Base-by-base conservation (phyloP, 2,113 vertebrate species). In the Grammomys surdaster region DNA sequence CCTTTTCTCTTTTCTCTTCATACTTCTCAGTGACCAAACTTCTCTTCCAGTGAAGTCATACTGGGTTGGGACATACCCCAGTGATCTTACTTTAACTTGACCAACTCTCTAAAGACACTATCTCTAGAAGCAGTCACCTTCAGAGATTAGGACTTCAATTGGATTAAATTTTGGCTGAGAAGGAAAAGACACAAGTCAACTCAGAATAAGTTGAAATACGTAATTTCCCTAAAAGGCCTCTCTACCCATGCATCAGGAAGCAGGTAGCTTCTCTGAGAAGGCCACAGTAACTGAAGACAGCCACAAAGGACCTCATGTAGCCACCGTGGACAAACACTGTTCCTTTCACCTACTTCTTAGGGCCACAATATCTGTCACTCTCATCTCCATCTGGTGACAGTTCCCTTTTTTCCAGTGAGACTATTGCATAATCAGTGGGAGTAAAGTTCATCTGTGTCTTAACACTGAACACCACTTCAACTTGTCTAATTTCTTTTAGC, bases 81-180 rank as follows among this genome's bases (percentile, higher is more conserved):
- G 60, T 19, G 51, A 80, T 36, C 48, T 89, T 67, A 60, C 4
- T 93, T 94, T 65, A 95, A 92, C 58, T 77, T 81, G 33, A 80
- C 56, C 54, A 58, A 11, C 31, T 86, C n/a, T 84, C 0, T 90
- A 36, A 90, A 90, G 56, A 58, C 16, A 12, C 31, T 22, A 5
- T 54, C 10, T 93, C 58, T n/a, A 94, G 77, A 31, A 46, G 19
- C 28, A 76, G 43, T 80, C 92, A 82, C 13, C 28, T 70, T 80
- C 78, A 75, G 96, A 90, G 48, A 13, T 70, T 40, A 72, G 26
- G 51, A 89, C 28, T 77, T 89, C 31, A 63, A 56, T 19, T 36
- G 48, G 33, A 73, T 40, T 16, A 77, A 43, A 20, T 75, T 24
- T 75, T 56, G 5, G 0, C 4, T 3, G 19, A 24, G 10, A 4